Base-by-base conservation (phyloP, 2,888 invertebrate genomes). In the Spodoptera picta region DNA sequence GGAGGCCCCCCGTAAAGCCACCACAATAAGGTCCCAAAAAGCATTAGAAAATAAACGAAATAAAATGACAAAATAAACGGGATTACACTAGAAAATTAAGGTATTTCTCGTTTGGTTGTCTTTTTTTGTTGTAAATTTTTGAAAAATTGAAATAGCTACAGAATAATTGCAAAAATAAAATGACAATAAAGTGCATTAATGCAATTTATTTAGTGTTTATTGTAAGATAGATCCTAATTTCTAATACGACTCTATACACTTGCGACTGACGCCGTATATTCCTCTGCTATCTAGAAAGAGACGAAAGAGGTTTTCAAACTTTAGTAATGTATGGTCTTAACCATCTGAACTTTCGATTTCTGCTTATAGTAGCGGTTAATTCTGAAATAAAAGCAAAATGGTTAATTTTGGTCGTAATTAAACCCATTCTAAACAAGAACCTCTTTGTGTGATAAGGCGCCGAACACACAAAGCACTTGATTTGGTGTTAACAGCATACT, bases 1-100 rank as follows among this genome's bases (percentile, higher is more conserved):
- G 0, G 87, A 88, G 3, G 69, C 81, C 42, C 83, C 82, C 0
- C 73, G 87, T 1, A 89, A 88, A 69, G 68, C 79, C 0, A 83
- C 79, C 0, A 82, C 70, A 0, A 48, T 83, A n/a, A 75, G 83
- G 14, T 27, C 83, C 10, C 50, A 68, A 81, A 70, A 87, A 85
- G 41, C 52, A 3, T 31, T 73, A 4, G 83, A 81, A 19, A 84
- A 84, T 53, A 81, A 81, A 51, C 75, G 73, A 24, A 75, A 52
- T 36, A 79, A 72, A 65, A 23, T 53, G 0, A 11, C 53, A 11
- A 64, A 62, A 23, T 51, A 50, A 44, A 43, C 4, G 42, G 24
- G 41, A 24, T 50, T 56, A 50, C 27, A 60, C 45, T 50, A 68
- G 56, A 56, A 62, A 68, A 51, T 64, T 31, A 31, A 55, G 19